A percentile compares a stretch with the other conserved stretches of the same genome.
Conservation (phyloP, 1,140 invertebrate species). For the Euwallacea fornicatus region DNA sequence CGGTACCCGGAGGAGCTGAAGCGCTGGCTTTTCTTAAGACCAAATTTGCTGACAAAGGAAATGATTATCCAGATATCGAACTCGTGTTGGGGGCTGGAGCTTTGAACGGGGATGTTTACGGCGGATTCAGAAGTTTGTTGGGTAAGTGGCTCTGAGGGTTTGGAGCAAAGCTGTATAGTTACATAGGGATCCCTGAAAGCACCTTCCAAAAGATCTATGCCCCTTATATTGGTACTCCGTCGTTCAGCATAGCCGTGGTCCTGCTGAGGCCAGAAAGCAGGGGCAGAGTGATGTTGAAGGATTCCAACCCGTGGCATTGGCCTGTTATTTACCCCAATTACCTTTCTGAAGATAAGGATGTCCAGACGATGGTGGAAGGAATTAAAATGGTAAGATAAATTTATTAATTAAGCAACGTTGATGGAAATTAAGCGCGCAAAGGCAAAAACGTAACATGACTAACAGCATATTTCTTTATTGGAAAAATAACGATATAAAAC, state of each 20-base stretch:
- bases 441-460: too few relatives aligned
- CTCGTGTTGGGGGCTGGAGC: slow-evolving; percentile 73
- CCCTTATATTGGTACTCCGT: slow-evolving; percentile 54
- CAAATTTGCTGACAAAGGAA: slow-evolving; percentile 47
- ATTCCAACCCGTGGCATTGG: slow-evolving; percentile 69
- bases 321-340: slow-evolving; percentile 81
- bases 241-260: slow-evolving; percentile 70
- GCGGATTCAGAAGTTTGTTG: slow-evolving; percentile 64
- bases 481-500: too few relatives aligned
- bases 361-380: slow-evolving; percentile 69
- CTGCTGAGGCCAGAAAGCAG: slow-evolving; percentile 74
- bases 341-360: slow-evolving; percentile 67
- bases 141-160: slow-evolving; percentile 60
- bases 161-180: slow-evolving; percentile 1
- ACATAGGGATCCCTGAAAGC: slow-evolving; percentile 62
- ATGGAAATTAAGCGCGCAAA: too few relatives aligned
- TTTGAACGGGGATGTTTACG: slow-evolving; percentile 70
- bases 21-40: slow-evolving; percentile 70
- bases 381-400: slow-evolving; percentile 64
- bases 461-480: too few relatives aligned
- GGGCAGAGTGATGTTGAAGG: slow-evolving; percentile 68
- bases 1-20: slow-evolving; percentile 81
- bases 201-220: slow-evolving; percentile 63
- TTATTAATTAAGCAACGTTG: too few relatives aligned
- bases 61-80: slow-evolving; percentile 72